Evolutionary conservation across 2,797 vertebrate species (phyloP).

Genomic region (Amblyraja radiata): DNA sequence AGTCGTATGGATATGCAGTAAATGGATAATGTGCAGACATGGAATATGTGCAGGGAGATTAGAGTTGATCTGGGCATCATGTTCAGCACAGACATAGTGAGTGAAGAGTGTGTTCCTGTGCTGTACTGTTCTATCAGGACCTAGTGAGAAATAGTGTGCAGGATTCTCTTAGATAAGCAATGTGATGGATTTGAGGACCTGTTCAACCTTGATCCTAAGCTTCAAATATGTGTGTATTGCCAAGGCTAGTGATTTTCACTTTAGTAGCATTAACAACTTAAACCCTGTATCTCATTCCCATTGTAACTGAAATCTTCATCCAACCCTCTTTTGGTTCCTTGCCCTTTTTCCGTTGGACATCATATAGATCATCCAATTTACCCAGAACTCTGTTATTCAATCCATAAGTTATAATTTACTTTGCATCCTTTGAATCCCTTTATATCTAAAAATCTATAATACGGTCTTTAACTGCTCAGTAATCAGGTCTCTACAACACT

Average conservation of each 20-base stretch:
- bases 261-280: not conserved
- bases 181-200: not conserved
- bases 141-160: not conserved
- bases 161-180: not conserved
- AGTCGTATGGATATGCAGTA: too few species aligned
- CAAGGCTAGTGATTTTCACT: not conserved
- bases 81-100: too few species aligned
- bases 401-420: not conserved
- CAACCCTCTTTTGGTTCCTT: not conserved
- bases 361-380: not conserved
- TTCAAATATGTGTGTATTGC: not conserved
- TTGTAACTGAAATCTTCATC: not conserved
- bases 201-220: not conserved
- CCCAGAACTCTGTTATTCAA: not conserved
- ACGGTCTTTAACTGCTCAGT: too few species aligned
- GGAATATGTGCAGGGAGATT: too few species aligned
- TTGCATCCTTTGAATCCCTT: too few species aligned
- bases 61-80: too few species aligned
- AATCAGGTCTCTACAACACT: too few species aligned
- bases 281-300: not conserved
- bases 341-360: not conserved
- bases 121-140: too few species aligned
- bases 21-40: too few species aligned
- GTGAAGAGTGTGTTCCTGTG: too few species aligned
- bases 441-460: too few species aligned